A percentile compares a stretch with the other conserved stretches of the same genome.
Conservation (phyloP, 1,140 invertebrate species). For the Dendroctonus valens region DNA sequence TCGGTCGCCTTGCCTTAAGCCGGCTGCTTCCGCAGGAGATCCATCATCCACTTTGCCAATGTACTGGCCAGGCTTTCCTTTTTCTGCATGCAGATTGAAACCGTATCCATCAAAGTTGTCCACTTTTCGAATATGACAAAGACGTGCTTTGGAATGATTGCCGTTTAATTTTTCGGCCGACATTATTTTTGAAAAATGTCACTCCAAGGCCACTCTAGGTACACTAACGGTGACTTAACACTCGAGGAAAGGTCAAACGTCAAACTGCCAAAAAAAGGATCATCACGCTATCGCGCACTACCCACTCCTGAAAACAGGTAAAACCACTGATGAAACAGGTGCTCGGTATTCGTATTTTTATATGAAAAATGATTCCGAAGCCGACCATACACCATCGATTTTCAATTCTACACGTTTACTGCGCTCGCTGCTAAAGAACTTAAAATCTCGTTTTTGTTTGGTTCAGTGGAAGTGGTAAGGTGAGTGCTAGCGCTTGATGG, state of each 20-base stretch:
- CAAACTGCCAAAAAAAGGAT: constrained; percentile 17
- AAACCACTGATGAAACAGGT: constrained; percentile 21
- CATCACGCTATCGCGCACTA: constrained; percentile 9
- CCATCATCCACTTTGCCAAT: constrained; percentile 96
- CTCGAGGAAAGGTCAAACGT: constrained; percentile 17
- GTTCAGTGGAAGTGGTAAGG: constrained; percentile 32
- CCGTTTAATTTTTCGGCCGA: constrained; percentile 32
- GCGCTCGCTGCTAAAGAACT: constrained; percentile 26
- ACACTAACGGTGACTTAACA: not conserved
- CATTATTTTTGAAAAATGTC: constrained; percentile 20
- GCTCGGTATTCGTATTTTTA: constrained; percentile 13
- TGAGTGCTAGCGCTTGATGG: constrained; percentile 17
- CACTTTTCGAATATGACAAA: constrained; percentile 89
- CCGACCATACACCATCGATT: constrained; percentile 2
- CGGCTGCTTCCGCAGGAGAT: constrained; percentile 88
- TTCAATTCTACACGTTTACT: constrained; percentile 16
- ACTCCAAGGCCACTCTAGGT: constrained; percentile 5
- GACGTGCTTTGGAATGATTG: constrained; percentile 53
- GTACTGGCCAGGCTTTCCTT: constrained; percentile 90
- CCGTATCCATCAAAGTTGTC: constrained; percentile 95
- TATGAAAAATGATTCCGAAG: constrained; percentile 9
- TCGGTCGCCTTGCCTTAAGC: constrained; percentile 84
- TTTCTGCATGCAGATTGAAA: constrained; percentile 98
- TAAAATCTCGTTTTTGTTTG: constrained; percentile 31
- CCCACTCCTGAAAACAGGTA: constrained; percentile 26